phyloP scores from a whole-genome alignment of 2,113 vertebrate genomes.

The Gnathonemus longibarbis region DNA sequence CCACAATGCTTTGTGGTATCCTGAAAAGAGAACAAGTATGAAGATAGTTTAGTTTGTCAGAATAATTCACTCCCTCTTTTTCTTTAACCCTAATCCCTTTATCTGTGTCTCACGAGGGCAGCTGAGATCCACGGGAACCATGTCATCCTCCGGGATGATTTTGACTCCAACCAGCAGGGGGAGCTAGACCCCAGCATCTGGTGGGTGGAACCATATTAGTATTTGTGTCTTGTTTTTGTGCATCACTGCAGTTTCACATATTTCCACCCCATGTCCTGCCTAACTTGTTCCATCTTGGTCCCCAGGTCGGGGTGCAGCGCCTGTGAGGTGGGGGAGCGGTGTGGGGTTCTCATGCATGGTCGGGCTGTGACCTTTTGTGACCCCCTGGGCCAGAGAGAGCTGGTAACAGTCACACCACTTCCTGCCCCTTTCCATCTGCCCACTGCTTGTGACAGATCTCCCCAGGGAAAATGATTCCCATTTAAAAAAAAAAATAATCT shows the following conservation, averaged over 20 bases:
- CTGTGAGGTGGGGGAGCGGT: slow-evolving; percentile 84
- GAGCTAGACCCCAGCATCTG: slow-evolving; percentile 83
- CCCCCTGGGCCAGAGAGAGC: slow-evolving; percentile 80
- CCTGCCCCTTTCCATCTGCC: slow-evolving; percentile 17
- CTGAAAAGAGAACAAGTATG: neutral
- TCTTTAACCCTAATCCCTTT: neutral
- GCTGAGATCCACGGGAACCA: slow-evolving; percentile 86
- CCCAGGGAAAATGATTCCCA: neutral
- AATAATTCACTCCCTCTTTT: neutral
- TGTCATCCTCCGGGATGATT: slow-evolving; percentile 87
- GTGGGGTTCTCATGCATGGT: slow-evolving; percentile 85
- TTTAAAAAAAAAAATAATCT: neutral
- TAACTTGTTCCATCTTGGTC: neutral
- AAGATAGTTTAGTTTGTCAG: neutral
- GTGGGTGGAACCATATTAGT: slow-evolving; percentile 56
- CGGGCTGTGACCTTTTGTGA: slow-evolving; percentile 86
- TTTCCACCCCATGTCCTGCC: neutral
- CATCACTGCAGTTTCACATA: neutral
- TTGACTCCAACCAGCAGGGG: slow-evolving; percentile 81
- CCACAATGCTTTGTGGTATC: neutral
- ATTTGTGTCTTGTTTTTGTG: neutral
- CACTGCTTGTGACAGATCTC: neutral
- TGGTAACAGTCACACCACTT: slow-evolving; percentile 69
- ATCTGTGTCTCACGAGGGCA: slow-evolving; percentile 41
- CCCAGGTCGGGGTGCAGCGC: slow-evolving; percentile 82